Conservation (phyloP, 2,113 vertebrate species). For the Pseudonaja textilis region DNA sequence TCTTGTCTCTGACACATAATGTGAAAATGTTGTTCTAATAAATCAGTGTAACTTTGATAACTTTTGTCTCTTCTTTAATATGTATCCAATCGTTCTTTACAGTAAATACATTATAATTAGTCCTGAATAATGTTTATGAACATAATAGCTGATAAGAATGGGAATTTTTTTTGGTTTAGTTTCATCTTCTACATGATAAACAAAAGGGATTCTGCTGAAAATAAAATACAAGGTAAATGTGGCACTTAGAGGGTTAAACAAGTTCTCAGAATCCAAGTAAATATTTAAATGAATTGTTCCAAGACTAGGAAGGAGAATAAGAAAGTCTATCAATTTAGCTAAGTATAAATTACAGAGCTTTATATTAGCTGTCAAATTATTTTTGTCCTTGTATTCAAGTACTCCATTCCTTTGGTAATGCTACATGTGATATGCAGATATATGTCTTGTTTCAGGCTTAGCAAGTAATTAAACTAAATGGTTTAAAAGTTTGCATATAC, state of each 20-base stretch:
- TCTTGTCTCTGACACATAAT: constrained; percentile 44
- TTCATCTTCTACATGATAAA: constrained; percentile 43
- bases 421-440: constrained; percentile 50
- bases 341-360: constrained; percentile 71
- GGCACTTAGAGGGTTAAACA: constrained; percentile 68
- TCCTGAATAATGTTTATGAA: constrained; percentile 54
- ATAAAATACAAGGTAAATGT: constrained; percentile 34
- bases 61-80: constrained; percentile 49
- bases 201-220: constrained; percentile 44
- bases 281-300: constrained; percentile 75
- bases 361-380: constrained; percentile 72
- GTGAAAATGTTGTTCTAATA: constrained; percentile 40
- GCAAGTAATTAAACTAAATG: constrained; percentile 58
- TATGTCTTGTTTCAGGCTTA: constrained; percentile 47
- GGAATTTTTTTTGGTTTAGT: constrained; percentile 40
- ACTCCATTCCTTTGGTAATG: constrained; percentile 60
- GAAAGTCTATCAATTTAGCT: constrained; percentile 57
- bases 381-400: constrained; percentile 57
- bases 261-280: constrained; percentile 70
- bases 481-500: constrained; percentile 45
- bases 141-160: constrained; percentile 61
- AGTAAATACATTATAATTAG: constrained; percentile 56
- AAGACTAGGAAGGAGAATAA: constrained; percentile 43
- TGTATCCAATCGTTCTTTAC: constrained; percentile 59
- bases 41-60: constrained; percentile 33